Conservation (phyloP, 2,113 vertebrate species). For the Vicugna pacos region DNA sequence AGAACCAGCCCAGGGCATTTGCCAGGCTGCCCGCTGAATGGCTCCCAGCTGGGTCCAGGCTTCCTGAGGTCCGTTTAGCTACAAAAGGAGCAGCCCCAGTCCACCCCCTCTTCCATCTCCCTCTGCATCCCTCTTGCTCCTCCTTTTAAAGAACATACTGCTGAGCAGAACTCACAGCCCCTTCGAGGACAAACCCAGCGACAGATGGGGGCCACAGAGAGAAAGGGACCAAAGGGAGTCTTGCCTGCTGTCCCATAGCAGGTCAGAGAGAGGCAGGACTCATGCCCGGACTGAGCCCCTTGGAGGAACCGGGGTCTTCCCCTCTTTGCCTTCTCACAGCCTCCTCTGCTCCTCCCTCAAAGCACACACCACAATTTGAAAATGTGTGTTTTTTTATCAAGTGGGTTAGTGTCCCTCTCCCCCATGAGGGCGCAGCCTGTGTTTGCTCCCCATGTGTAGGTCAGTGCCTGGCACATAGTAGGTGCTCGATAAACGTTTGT, state of each 20-base stretch:
- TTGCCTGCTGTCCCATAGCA: background rate
- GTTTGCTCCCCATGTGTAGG: background rate
- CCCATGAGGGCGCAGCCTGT: background rate
- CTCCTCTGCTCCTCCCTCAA: background rate
- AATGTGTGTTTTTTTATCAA: background rate
- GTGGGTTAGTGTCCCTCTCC: background rate
- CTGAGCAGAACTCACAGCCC: background rate
- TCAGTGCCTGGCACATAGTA: background rate
- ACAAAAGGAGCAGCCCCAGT: background rate
- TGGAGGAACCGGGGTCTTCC: fast-evolving
- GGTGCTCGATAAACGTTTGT: no score
- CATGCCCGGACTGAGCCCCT: background rate
- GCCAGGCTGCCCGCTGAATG: background rate
- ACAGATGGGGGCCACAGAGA: background rate
- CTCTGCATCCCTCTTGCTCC: no score
- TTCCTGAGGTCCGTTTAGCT: background rate
- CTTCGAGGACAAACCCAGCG: background rate
- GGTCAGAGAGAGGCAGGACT: background rate
- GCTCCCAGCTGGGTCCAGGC: background rate
- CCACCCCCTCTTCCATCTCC: background rate
- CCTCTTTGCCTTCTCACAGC: fast-evolving
- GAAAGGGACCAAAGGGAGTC: background rate
- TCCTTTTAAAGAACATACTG: background rate
- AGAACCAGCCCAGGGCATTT: background rate
- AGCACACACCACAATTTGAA: background rate